Evolutionary conservation across 2,113 vertebrate species (phyloP).

Genomic region (Nerophis lumbriciformis): DNA sequence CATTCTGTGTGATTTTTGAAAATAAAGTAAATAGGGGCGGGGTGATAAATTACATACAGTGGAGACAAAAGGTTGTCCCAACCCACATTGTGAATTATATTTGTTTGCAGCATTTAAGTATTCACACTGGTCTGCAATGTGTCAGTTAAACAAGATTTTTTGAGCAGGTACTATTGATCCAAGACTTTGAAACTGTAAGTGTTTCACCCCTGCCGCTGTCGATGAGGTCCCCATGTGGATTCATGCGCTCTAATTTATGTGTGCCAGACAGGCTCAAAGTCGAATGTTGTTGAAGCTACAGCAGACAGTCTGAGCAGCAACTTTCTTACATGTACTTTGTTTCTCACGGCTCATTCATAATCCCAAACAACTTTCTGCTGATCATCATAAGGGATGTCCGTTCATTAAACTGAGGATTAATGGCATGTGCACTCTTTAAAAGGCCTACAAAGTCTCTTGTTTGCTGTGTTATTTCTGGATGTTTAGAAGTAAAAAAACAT

Average conservation of each 20-base stretch:
- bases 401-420: slow-evolving; percentile 7
- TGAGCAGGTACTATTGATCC: too few relatives aligned
- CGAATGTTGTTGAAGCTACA: slow-evolving; percentile 16
- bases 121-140: too few relatives aligned
- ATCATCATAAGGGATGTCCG: slow-evolving; percentile 5
- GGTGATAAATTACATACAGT: too few relatives aligned
- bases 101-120: too few relatives aligned
- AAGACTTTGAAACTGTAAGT: too few relatives aligned
- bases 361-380: slow-evolving; percentile 25
- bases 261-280: slow-evolving; percentile 13
- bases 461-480: not conserved
- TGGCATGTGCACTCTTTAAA: not conserved
- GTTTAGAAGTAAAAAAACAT: not conserved
- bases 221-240: slow-evolving; percentile 9
- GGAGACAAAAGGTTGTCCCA: too few relatives aligned
- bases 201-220: not conserved
- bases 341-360: slow-evolving; percentile 28
- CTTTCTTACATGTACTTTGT: slow-evolving; percentile 18
- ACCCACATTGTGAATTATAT: too few relatives aligned
- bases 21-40: too few relatives aligned
- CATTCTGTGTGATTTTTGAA: too few relatives aligned
- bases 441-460: too few relatives aligned
- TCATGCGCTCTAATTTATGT: slow-evolving; percentile 27
- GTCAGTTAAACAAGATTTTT: too few relatives aligned
- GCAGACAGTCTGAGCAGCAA: slow-evolving; percentile 36